Conservation (phyloP, 2,113 vertebrate genomes). For the Mus pahari region DNA sequence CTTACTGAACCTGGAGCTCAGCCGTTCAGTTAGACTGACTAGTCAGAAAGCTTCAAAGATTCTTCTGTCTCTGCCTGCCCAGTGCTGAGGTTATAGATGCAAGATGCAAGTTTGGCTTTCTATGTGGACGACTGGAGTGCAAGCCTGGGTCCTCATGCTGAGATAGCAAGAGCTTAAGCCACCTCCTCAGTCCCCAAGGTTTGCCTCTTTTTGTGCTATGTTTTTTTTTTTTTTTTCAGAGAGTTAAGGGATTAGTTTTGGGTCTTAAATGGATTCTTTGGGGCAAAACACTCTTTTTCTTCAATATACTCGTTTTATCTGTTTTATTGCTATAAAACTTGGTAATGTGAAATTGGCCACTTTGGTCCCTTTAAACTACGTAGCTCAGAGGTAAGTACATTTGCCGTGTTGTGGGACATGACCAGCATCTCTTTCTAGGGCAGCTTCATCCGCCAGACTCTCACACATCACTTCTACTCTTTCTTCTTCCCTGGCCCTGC, state of each 20-base stretch:
- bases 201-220: neutral
- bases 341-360: neutral
- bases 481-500: too few relatives aligned
- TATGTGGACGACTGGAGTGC: neutral
- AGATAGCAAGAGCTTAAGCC: too few relatives aligned
- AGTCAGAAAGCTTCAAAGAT: neutral
- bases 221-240: conserved; percentile 37
- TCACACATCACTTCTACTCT: neutral
- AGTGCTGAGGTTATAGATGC: neutral
- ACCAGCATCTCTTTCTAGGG: neutral
- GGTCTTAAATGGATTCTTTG: conserved; percentile 60
- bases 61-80: neutral
- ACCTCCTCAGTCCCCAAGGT: neutral
- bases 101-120: neutral
- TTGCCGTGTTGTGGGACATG: neutral
- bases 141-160: neutral
- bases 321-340: conserved; percentile 19
- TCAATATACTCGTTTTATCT: conserved; percentile 14
- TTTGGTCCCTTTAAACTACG: neutral
- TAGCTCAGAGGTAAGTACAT: neutral
- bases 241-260: conserved; percentile 54
- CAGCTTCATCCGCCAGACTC: neutral
- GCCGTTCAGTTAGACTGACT: neutral
- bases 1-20: neutral
- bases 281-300: neutral